A percentile compares a stretch with the other conserved stretches of the same genome.
These are phyloP conservation scores for Ectemnius continuus DNA, from an alignment of 2,888 invertebrate species.

Conservation along the genomic window DNA sequence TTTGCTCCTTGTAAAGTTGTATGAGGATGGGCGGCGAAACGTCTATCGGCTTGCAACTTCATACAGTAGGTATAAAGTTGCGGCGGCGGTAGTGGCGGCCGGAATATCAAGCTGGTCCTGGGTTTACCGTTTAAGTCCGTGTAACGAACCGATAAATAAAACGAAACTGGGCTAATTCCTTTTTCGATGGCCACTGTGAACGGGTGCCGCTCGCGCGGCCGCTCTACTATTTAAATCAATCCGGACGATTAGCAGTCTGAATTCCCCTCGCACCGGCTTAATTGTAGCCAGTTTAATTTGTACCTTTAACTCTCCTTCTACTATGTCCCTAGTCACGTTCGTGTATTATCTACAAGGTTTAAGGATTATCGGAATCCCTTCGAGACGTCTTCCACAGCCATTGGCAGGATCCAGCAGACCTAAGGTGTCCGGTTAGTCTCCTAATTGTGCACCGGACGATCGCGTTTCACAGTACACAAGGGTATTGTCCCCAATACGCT, in stretches of 20 bases:
- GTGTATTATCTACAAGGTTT: conserved; percentile 33
- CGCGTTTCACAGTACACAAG: conserved; percentile 64
- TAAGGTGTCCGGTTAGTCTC: conserved; percentile 48
- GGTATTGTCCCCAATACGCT: conserved; percentile 56
- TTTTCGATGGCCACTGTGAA: conserved; percentile 3
- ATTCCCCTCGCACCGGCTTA: background rate
- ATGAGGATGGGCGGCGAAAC: background rate
- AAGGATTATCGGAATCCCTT: conserved; percentile 47
- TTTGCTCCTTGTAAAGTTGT: conserved; percentile 32
- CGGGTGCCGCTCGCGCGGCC: background rate
- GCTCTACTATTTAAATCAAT: conserved; percentile 6
- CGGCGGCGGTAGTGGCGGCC: no score
- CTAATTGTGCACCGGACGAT: conserved; percentile 66
- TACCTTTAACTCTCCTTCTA: background rate
- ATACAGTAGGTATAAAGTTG: no score
- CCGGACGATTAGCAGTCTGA: conserved; percentile 2
- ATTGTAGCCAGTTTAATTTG: conserved; percentile 6
- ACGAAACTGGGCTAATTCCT: conserved; percentile 7
- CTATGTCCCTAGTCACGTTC: background rate
- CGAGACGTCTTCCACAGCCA: conserved; percentile 35
- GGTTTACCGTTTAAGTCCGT: background rate
- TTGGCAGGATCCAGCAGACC: conserved; percentile 39
- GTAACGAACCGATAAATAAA: conserved; percentile 9
- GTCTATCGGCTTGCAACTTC: no score
- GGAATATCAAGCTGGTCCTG: background rate